These are phyloP conservation scores for Priocnemis perturbator DNA, from an alignment of 2,888 invertebrate species.

Conservation along the genomic window DNA sequence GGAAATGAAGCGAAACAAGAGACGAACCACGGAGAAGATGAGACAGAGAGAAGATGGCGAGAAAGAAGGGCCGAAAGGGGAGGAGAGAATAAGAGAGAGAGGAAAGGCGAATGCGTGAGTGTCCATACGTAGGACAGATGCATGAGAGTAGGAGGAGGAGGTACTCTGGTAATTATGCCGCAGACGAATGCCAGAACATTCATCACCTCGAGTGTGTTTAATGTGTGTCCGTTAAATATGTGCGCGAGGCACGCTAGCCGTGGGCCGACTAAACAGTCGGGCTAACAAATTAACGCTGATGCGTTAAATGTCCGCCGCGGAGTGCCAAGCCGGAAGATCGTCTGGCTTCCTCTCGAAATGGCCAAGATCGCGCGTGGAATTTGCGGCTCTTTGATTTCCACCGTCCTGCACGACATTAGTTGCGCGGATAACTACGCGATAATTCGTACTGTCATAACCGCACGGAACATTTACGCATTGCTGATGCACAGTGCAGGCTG, in stretches of 20 bases:
- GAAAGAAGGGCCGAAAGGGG: background rate
- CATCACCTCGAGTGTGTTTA: constrained; percentile 62
- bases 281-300: constrained; percentile 66
- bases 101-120: constrained; percentile 1
- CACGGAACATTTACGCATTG: no score
- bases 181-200: constrained; percentile 60
- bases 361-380: constrained; percentile 9
- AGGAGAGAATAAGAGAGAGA: background rate
- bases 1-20: background rate
- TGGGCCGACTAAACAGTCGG: constrained; percentile 53
- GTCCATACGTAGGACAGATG: constrained; percentile 19
- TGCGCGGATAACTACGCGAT: no score
- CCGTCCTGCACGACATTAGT: background rate
- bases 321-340: constrained; percentile 53
- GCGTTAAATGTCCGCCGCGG: constrained; percentile 54
- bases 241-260: constrained; percentile 56
- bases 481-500: no score
- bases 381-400: constrained; percentile 17
- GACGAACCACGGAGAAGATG: constrained; percentile 6
- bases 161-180: constrained; percentile 60
- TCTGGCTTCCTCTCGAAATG: constrained; percentile 12
- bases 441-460: no score
- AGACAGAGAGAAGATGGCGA: background rate
- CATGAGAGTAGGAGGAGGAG: constrained; percentile 31
- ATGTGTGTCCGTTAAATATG: constrained; percentile 62